These are phyloP conservation scores for Apotomis betuletana DNA, from an alignment of 2,888 invertebrate genomes.

Conservation along the genomic window DNA sequence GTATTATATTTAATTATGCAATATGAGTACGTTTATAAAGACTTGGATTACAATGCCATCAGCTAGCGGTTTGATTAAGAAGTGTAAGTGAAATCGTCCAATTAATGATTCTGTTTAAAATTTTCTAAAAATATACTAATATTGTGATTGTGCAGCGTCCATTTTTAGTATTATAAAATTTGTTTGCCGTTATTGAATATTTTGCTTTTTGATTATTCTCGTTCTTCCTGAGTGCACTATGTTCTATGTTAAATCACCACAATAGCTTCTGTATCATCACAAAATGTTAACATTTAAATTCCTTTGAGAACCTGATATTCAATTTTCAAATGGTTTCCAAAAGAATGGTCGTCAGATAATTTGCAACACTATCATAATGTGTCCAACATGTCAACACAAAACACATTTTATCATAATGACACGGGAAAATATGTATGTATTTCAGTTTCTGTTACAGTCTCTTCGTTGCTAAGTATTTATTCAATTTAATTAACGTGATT, in stretches of 20 bases:
- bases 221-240: background rate
- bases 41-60: constrained; percentile 23
- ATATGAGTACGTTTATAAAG: background rate
- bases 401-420: too few species aligned
- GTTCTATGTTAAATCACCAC: background rate
- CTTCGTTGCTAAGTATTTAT: too few species aligned
- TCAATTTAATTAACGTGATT: too few species aligned
- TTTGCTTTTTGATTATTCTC: background rate
- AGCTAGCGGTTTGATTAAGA: constrained; percentile 15
- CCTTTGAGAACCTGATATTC: too few species aligned
- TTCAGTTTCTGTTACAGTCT: too few species aligned
- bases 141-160: constrained; percentile 24
- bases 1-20: constrained; percentile 18
- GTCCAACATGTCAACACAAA: too few species aligned
- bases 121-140: constrained; percentile 24
- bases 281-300: too few species aligned
- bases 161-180: background rate
- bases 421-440: too few species aligned
- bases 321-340: too few species aligned
- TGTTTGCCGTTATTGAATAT: background rate
- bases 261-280: too few species aligned
- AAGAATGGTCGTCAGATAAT: too few species aligned
- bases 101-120: constrained; percentile 6
- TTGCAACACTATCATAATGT: too few species aligned
- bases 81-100: constrained; percentile 30